Base-by-base conservation (phyloP, 2,888 invertebrate genomes). In the Dicroscelio sp. region DNA sequence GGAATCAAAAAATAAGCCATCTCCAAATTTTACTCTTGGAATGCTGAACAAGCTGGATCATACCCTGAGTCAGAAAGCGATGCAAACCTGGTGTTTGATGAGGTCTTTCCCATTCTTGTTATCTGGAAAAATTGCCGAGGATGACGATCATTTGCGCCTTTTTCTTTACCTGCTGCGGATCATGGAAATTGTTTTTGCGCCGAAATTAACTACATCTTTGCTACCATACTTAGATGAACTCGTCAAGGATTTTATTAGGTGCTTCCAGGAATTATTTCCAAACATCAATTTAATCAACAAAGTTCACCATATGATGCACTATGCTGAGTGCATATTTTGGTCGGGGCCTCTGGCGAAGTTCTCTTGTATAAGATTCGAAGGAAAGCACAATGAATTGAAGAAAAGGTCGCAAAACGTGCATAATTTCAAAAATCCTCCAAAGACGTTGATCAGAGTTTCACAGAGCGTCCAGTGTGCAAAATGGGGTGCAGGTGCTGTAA, bases 121-220 rank as follows among this genome's bases (percentile, higher is more conserved):
- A n/a, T 20, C 78, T 17, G 84, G 84, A 23, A 93, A 92, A 88
- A 55, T 94, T 73, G 55, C n/a, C 30, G 25, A 55, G 27, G 90
- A 82, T 30, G 88, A 94, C 86, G 23, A 86, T 48, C 78, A 93
- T 55, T 83, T 93, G 89, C 25, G 23, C 5, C 63, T 94, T 0
- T 48, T 93, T 83, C 60, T 91, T 17, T 69, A 69, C 35, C 75
- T 93, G 31, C 67, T 94, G 1, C 30, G 83, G 80, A 92, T 94
- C 25, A 93, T 93, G 91, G 93, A 93, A 79, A 90, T 93, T 20
- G 90, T 89, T 6, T 93, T 94, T 86, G 93, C 91, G 12, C 92
- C 92, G 6, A 90, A 86, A 93, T 89, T 76, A 52, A 6, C 84
- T 3, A 25, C 69, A 38, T 88, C n/a, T n/a, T n/a, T n/a, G n/a